Conservation (phyloP, 2,888 invertebrate genomes). For the Fissipunctia ypsillon region DNA sequence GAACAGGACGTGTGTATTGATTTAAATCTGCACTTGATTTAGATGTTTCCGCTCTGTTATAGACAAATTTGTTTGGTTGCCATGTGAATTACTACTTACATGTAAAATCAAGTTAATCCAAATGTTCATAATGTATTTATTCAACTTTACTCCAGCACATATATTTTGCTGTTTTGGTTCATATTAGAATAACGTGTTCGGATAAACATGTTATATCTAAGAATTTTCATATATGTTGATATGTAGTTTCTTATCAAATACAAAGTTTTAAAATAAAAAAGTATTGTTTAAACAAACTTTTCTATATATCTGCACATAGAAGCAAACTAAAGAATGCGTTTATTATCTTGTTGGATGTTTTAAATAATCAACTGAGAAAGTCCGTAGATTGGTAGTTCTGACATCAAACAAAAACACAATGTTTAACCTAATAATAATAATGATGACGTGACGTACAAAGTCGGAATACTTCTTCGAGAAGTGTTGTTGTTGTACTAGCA, state of each 20-base stretch:
- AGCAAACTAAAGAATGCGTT: slow-evolving; percentile 1
- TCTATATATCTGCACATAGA: not conserved
- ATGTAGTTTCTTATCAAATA: slow-evolving; percentile 15
- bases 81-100: slow-evolving; percentile 24
- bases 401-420: slow-evolving; percentile 31
- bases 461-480: slow-evolving; percentile 16
- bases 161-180: slow-evolving; percentile 27
- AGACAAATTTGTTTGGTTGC: slow-evolving; percentile 30
- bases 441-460: slow-evolving; percentile 32
- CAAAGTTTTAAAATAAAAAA: slow-evolving; percentile 5
- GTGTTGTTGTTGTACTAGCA: slow-evolving; percentile 38
- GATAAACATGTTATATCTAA: slow-evolving; percentile 26
- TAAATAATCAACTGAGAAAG: not conserved
- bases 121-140: slow-evolving; percentile 25
- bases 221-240: slow-evolving; percentile 18
- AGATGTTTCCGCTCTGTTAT: slow-evolving; percentile 23
- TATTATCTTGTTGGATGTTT: not conserved
- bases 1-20: slow-evolving; percentile 40
- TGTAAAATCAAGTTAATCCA: slow-evolving; percentile 30
- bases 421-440: slow-evolving; percentile 15
- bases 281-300: slow-evolving; percentile 8
- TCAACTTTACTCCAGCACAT: slow-evolving; percentile 29
- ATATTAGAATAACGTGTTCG: slow-evolving; percentile 24
- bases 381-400: not conserved
- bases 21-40: slow-evolving; percentile 52